Conservation (phyloP, 1,140 invertebrate species). For the Sitophilus oryzae region DNA sequence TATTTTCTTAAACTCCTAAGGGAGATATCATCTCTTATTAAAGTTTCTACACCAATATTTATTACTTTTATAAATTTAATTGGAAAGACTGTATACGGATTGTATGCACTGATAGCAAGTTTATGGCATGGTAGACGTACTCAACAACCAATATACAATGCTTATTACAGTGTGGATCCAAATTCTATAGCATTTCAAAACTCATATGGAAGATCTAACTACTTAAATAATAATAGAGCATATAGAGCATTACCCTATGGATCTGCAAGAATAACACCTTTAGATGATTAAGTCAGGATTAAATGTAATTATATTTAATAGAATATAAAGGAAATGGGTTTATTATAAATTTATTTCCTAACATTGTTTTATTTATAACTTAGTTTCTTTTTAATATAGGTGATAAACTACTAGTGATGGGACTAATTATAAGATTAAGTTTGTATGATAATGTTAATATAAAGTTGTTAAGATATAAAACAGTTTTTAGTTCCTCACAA, state of each 20-base stretch:
- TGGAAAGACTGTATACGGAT: constrained; percentile 30
- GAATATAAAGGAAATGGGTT: too few relatives aligned
- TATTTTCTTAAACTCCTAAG: constrained; percentile 31
- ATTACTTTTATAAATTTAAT: constrained; percentile 41
- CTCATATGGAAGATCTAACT: constrained; percentile 11
- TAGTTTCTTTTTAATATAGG: too few relatives aligned
- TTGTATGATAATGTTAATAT: too few relatives aligned
- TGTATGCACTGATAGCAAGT: constrained; percentile 41
- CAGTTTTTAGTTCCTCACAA: too few relatives aligned
- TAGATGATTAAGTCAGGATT: too few relatives aligned
- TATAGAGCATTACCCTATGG: constrained; percentile 18
- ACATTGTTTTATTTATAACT: too few relatives aligned
- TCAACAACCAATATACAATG: constrained; percentile 7
- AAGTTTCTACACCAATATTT: constrained; percentile 40
- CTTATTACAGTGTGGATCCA: constrained; percentile 10
- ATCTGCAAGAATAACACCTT: constrained; percentile 8
- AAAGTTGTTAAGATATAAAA: too few relatives aligned
- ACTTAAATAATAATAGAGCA: constrained; percentile 18
- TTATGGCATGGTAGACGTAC: constrained; percentile 32
- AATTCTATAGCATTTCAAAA: background rate
- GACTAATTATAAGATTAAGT: too few relatives aligned
- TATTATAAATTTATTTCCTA: too few relatives aligned
- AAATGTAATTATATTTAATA: too few relatives aligned
- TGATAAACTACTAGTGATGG: too few relatives aligned
- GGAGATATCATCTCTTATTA: constrained; percentile 38